Base-by-base conservation (phyloP, 2,113 vertebrate genomes). In the Oenanthe oenanthe region DNA sequence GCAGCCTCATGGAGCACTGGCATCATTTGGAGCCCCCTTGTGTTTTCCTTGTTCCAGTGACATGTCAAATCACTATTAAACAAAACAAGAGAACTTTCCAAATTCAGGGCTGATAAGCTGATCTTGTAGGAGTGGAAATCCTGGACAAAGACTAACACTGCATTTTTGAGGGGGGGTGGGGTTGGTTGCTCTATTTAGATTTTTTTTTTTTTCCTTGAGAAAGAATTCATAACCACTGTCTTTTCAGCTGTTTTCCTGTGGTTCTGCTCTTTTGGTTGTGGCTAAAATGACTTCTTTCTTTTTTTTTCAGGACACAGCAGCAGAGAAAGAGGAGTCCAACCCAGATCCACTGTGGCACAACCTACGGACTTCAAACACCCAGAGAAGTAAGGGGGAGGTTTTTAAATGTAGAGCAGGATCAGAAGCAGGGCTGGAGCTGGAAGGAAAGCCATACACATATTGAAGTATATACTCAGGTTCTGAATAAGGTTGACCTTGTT, bases 321-420 rank as follows among this genome's bases (percentile, higher is more conserved):
- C 89, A 77, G 82, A 95, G 42, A 94, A 92, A 63, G 86, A 93
- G 4, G 81, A 85, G 11, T 43, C 85, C 5, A 76, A 51, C 61
- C 45, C 89, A 57, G 95, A 96, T 61, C 91, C 91, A 34, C 51
- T 90, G 51, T 96, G 92, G 92, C 82, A 93, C 57, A 88, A 70
- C 24, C 80, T 95, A 8, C 12, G n/a, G 53, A 62, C 92, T 63
- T 92, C 95, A 61, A 83, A 54, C 42, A 63, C 85, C 19, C 93
- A 92, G 40, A 90, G 72, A 86, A 78, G 97, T 97, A 96, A 96
- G 95, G 47, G 83, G 42, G 26, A 66, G 45, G 3, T 24, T 80
- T 86, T 79, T 19, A 53, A 83, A 34, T 16, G 74, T 36, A 53
- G 34, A 78, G 21, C 17, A 20, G 32, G 12, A 47, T 31, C 57